These are phyloP conservation scores for Xiphorhynchus erythropygius DNA, from an alignment of 2,797 vertebrate genomes.

Conservation along the genomic window DNA sequence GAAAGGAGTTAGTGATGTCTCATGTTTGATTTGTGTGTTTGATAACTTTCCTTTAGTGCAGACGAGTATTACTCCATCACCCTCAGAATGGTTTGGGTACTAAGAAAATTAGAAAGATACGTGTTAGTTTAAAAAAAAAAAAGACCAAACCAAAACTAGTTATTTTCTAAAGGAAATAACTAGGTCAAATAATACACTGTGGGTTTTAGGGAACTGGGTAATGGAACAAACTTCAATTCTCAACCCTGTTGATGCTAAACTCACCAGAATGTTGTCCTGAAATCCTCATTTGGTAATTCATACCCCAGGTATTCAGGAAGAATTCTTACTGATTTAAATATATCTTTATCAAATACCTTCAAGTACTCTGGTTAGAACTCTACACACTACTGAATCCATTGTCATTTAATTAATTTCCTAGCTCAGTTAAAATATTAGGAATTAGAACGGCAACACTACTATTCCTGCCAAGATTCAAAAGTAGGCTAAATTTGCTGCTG, in stretches of 20 bases:
- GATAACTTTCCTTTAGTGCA: background rate
- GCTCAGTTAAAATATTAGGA: background rate
- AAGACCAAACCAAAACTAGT: background rate
- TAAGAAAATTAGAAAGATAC: background rate
- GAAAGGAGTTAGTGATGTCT: background rate
- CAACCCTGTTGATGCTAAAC: background rate
- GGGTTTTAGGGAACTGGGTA: background rate
- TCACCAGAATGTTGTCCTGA: background rate
- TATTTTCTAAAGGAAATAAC: background rate
- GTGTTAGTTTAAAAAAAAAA: background rate
- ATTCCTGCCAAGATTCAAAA: background rate
- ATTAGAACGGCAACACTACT: background rate
- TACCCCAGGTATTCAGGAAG: background rate
- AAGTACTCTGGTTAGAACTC: background rate
- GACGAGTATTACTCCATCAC: background rate
- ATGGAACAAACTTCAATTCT: background rate
- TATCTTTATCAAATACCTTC: background rate
- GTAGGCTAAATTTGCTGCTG: background rate
- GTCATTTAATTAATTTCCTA: background rate
- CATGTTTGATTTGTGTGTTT: background rate
- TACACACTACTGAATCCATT: background rate
- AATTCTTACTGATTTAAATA: background rate
- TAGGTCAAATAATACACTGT: background rate
- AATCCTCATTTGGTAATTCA: background rate
- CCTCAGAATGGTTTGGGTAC: background rate